phyloP scores from a whole-genome alignment of 2,113 vertebrate genomes.

The Eublepharis macularius region DNA sequence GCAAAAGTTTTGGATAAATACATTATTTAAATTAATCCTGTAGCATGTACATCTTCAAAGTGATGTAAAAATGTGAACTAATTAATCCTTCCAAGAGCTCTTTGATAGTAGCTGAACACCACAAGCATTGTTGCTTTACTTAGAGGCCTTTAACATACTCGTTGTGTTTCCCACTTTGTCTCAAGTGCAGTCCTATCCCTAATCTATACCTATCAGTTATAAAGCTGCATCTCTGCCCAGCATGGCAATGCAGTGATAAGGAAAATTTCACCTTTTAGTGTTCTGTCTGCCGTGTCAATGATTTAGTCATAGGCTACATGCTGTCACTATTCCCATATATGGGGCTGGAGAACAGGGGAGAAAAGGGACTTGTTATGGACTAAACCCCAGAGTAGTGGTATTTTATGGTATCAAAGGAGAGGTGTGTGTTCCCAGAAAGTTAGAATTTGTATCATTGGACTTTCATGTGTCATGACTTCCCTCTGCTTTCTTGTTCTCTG shows the following conservation, averaged over 20 bases:
- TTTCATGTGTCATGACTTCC: too few relatives aligned
- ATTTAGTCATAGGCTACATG: too few relatives aligned
- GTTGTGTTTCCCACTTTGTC: not conserved
- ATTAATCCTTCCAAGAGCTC: slow-evolving; percentile 20
- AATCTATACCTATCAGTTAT: not conserved
- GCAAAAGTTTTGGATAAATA: not conserved
- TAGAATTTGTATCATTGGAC: not conserved
- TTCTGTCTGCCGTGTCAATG: not conserved
- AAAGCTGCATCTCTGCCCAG: not conserved
- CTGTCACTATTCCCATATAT: too few relatives aligned
- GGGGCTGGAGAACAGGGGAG: too few relatives aligned
- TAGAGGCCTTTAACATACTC: not conserved
- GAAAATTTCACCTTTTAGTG: not conserved
- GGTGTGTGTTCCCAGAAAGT: not conserved
- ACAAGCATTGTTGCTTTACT: not conserved
- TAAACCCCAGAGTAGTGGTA: too few relatives aligned
- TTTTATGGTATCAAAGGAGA: not conserved
- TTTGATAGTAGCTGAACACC: not conserved
- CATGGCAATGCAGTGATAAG: not conserved
- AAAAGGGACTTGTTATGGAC: too few relatives aligned
- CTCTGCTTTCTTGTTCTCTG: too few relatives aligned
- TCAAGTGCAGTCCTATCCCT: not conserved
- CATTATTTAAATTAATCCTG: not conserved
- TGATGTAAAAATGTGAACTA: not conserved
- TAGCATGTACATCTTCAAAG: not conserved